Percentiles rank a stretch among this genome's conserved stretches.
Conservation (phyloP, 1,140 invertebrate genomes). For the Drosophila mauritiana region DNA sequence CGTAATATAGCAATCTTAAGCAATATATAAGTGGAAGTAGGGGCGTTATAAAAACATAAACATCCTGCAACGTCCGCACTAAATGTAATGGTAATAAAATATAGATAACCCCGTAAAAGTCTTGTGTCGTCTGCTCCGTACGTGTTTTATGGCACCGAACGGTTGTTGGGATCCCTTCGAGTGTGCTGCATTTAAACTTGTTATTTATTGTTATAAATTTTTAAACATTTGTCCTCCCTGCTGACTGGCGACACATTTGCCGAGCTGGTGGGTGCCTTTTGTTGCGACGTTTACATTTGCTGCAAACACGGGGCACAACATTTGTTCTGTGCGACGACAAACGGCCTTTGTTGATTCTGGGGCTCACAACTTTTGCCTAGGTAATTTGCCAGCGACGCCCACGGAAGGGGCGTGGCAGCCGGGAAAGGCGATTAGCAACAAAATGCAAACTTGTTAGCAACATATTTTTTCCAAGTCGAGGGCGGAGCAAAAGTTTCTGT, state of each 20-base stretch:
- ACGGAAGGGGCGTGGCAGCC: conserved; percentile 9
- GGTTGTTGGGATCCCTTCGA: conserved; percentile 1
- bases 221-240: conserved; percentile 30
- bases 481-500: conserved; percentile 26
- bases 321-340: conserved; percentile 47
- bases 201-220: conserved; percentile 50
- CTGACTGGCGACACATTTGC: conserved; percentile 11
- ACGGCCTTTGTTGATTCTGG: conserved; percentile 56
- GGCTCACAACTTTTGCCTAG: conserved; percentile 54
- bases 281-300: conserved; percentile 47
- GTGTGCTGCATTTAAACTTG: conserved; percentile 30
- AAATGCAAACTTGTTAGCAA: conserved; percentile 34
- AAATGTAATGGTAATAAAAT: conserved; percentile 22
- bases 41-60: not conserved
- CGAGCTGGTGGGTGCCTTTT: conserved; percentile 62
- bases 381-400: conserved; percentile 64
- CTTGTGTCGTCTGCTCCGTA: not conserved
- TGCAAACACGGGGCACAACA: conserved; percentile 19
- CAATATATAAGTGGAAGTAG: no score
- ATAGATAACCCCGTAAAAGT: conserved; percentile 11
- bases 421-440: conserved; percentile 42
- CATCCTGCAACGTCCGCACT: not conserved
- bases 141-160: not conserved
- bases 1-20: no score
- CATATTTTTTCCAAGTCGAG: conserved; percentile 31